Conservation (phyloP, 1,140 invertebrate species). For the Aphelinus certus region DNA sequence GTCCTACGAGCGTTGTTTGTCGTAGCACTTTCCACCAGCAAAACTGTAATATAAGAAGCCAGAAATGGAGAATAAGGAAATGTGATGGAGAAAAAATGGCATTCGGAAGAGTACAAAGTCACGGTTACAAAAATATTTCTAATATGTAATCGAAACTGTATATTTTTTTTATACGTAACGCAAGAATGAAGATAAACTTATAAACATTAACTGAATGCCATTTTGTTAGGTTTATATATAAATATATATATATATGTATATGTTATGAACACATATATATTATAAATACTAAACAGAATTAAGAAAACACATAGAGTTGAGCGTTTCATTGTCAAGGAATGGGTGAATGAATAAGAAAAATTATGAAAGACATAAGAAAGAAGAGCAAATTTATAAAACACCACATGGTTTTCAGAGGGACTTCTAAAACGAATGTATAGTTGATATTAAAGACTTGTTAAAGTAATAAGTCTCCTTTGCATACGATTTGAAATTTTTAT, state of each 20-base stretch:
- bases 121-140: constrained; percentile 59
- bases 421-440: constrained; percentile 55
- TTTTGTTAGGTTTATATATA: constrained; percentile 59
- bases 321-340: constrained; percentile 35
- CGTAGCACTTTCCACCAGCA: constrained; percentile 51
- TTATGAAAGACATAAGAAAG: constrained; percentile 28
- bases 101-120: constrained; percentile 66
- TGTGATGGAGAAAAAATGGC: constrained; percentile 57
- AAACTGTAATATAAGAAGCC: constrained; percentile 59
- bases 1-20: constrained; percentile 45
- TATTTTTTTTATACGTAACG: constrained; percentile 65
- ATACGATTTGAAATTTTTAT: no score
- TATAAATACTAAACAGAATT: constrained; percentile 29
- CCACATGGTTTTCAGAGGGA: constrained; percentile 41
- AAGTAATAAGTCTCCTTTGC: not conserved
- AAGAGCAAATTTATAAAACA: no score
- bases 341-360: constrained; percentile 43
- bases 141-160: constrained; percentile 66
- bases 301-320: constrained; percentile 23
- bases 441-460: constrained; percentile 37
- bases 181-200: constrained; percentile 58
- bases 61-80: constrained; percentile 17
- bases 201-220: constrained; percentile 65
- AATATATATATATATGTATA: constrained; percentile 31
- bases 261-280: constrained; percentile 27